phyloP scores from a whole-genome alignment of 2,888 invertebrate species.

The Drosophila monieri region DNA sequence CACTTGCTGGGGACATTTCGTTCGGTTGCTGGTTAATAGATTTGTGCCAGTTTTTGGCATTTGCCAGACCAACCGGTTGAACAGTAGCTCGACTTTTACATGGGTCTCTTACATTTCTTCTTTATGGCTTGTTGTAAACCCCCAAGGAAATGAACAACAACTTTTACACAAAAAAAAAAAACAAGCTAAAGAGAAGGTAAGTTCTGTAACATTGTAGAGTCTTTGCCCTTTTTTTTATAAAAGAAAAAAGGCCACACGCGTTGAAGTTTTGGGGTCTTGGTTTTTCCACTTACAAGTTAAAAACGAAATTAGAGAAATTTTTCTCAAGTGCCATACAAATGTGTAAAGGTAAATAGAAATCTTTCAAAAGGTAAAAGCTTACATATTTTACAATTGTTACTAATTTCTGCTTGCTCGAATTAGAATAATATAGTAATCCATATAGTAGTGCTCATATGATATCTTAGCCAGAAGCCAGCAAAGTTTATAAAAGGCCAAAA shows the following conservation, averaged over 20 bases:
- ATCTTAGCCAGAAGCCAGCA: slow-evolving; percentile 59
- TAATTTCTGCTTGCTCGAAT: slow-evolving; percentile 18
- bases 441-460: background rate
- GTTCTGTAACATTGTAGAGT: slow-evolving; percentile 20
- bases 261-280: slow-evolving; percentile 19
- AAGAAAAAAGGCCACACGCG: slow-evolving; percentile 25
- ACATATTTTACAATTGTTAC: slow-evolving; percentile 30
- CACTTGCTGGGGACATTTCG: slow-evolving; percentile 20
- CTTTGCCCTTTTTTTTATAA: slow-evolving; percentile 25
- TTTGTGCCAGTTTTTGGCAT: slow-evolving; percentile 42
- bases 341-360: slow-evolving; percentile 32
- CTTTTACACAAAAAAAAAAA: slow-evolving; percentile 4
- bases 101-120: slow-evolving; percentile 29
- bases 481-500: slow-evolving; percentile 46
- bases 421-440: background rate
- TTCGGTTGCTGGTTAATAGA: slow-evolving; percentile 29
- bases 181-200: slow-evolving; percentile 23
- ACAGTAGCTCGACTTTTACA: slow-evolving; percentile 38
- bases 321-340: slow-evolving; percentile 50
- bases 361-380: slow-evolving; percentile 27
- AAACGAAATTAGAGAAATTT: slow-evolving; percentile 32
- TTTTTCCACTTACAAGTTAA: slow-evolving; percentile 34
- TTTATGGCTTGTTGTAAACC: slow-evolving; percentile 33
- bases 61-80: slow-evolving; percentile 36
- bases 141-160: slow-evolving; percentile 4